phyloP scores from a whole-genome alignment of 2,113 vertebrate species.

The Coptodon rendalli region DNA sequence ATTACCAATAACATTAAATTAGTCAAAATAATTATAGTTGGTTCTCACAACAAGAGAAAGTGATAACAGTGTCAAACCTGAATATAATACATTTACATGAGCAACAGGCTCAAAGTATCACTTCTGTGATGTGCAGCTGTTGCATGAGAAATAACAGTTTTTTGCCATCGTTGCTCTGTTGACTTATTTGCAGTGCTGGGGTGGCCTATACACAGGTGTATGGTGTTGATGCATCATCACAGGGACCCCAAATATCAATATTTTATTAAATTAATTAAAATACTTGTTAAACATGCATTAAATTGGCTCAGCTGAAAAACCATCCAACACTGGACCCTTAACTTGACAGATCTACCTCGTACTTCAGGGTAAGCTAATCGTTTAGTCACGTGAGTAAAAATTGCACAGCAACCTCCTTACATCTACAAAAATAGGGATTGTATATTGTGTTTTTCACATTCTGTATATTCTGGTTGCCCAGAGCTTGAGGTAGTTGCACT shows the following conservation, averaged over 20 bases:
- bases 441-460: not conserved
- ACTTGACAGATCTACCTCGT: not conserved
- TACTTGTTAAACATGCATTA: not conserved
- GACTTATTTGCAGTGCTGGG: not conserved
- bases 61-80: not conserved
- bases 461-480: not conserved
- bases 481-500: not conserved
- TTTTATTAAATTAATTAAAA: not conserved
- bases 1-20: not conserved
- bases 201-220: fast-evolving
- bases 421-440: not conserved
- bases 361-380: not conserved
- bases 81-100: not conserved
- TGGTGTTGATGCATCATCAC: not conserved
- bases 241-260: fast-evolving
- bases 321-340: not conserved
- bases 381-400: not conserved
- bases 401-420: not conserved
- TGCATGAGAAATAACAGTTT: not conserved
- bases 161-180: not conserved
- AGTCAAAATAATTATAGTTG: not conserved
- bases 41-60: not conserved
- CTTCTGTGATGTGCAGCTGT: not conserved
- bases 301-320: not conserved
- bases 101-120: not conserved